Conservation (phyloP, 1,140 invertebrate species). For the Camponotus floridanus region DNA sequence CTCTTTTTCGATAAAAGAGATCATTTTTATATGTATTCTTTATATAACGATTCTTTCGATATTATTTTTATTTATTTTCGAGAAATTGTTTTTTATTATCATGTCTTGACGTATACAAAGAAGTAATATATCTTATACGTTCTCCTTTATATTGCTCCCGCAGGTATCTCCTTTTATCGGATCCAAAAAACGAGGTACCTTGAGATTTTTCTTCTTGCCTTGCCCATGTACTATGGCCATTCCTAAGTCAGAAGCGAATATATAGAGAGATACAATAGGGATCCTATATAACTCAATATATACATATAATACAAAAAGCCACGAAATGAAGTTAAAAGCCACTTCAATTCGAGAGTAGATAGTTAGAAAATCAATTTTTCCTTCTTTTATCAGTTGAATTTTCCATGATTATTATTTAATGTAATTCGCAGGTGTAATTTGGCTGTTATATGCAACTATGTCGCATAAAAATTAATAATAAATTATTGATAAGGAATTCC, state of each 20-base stretch:
- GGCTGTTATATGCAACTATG: not conserved
- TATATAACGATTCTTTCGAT: not conserved
- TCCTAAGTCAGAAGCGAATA: conserved; percentile 5
- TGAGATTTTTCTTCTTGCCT: conserved; percentile 2
- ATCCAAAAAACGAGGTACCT: not conserved
- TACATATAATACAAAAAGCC: conserved; percentile 31
- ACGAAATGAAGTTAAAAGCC: not conserved
- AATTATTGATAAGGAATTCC: not conserved
- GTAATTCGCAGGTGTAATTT: not conserved
- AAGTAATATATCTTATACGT: not conserved
- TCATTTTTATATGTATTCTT: not conserved
- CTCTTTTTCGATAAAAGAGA: not conserved
- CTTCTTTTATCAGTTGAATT: not conserved
- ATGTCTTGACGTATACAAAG: not conserved
- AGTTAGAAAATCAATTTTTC: conserved; percentile 17
- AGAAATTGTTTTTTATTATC: not conserved
- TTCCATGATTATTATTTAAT: not conserved
- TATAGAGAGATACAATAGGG: conserved; percentile 20
- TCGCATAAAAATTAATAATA: not conserved
- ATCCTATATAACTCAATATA: conserved; percentile 11
- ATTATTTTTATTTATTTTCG: not conserved
- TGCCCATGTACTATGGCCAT: conserved; percentile 11
- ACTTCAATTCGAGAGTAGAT: not conserved
- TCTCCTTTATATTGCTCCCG: not conserved
- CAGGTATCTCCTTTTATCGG: conserved; percentile 5